Base-by-base conservation (phyloP, 2,113 vertebrate species). In the Poeciliopsis occidentalis region DNA sequence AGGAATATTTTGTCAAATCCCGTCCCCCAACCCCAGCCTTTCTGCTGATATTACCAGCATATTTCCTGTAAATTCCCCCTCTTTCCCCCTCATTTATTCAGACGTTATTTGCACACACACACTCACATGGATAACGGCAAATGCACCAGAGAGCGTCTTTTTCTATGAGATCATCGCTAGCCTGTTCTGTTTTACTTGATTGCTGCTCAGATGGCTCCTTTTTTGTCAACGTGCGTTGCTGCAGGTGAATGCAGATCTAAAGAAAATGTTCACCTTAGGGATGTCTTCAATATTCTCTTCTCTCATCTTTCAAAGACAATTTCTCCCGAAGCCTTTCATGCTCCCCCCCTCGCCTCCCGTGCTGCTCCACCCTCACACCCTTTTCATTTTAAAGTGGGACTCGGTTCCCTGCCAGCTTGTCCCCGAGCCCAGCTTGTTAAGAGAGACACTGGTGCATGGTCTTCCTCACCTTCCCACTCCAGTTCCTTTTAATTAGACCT, bases 401-500 rank as follows among this genome's bases (percentile, higher is more conserved):
- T 85, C 34, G 76, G 66, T 78, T 90, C 73, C 69, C 85, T 83
- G 79, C 79, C 88, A 90, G 76, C 89, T 74, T 71, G 75, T 77
- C 83, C 85, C 87, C 88, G 85, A 85, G 82, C 87, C 81, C 84
- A 78, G 88, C 90, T 92, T 72, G 85, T 93, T 93, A 93, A 83
- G 57, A 70, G 85, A 84, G 78, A 91, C 86, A 76, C 80, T 89
- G 83, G 85, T 71, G 85, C 89, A 81, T 88, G 84, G 82, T 88
- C 80, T 64, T 84, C 64, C 84, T 91, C 88, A 92, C 91, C 89
- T 90, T 90, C 84, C 76, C 70, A 83, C 88, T 78, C 73, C 87
- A 83, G 73, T 72, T 76, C 82, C 82, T 85, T 91, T 90, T 94
- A 93, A 93, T 93, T 93, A 91, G 91, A 86, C 89, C 73, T 83